phyloP scores from a whole-genome alignment of 1,140 invertebrate species.

The Drosophila orosa region DNA sequence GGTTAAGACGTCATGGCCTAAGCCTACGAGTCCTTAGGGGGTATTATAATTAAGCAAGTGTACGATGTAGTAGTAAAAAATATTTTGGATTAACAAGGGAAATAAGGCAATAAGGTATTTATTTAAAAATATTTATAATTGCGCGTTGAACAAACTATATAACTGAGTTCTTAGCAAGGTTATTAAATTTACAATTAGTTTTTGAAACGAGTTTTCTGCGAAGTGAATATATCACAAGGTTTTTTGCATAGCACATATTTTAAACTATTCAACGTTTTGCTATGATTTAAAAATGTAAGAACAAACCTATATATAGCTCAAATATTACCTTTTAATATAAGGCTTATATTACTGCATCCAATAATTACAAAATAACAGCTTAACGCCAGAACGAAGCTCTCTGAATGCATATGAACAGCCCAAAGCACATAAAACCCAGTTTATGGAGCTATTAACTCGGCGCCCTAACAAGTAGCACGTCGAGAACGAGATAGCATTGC shows the following conservation, averaged over 20 bases:
- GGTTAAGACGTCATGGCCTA: slow-evolving; percentile 45
- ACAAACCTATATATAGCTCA: too few species aligned
- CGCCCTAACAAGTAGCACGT: neutral
- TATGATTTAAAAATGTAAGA: neutral
- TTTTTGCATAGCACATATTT: neutral
- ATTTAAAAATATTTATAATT: slow-evolving; percentile 8
- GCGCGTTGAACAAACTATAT: neutral
- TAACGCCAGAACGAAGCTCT: neutral
- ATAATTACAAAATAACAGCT: slow-evolving; percentile 4
- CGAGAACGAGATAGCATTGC: neutral
- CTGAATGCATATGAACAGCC: slow-evolving; percentile 11
- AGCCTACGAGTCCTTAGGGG: neutral
- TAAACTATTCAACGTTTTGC: neutral
- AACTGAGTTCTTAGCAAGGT: neutral
- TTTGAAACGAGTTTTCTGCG: neutral
- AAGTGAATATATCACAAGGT: neutral
- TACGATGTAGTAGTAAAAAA: neutral
- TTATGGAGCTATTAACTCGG: slow-evolving; percentile 17
- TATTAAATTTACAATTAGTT: neutral
- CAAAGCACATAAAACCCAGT: slow-evolving; percentile 8
- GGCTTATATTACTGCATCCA: neutral
- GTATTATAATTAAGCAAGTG: slow-evolving; percentile 9
- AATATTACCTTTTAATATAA: too few species aligned
- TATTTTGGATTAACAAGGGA: slow-evolving; percentile 2
- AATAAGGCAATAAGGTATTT: neutral